These are phyloP conservation scores for Bostrychus sinensis DNA, from an alignment of 2,113 vertebrate genomes.

Conservation along the genomic window DNA sequence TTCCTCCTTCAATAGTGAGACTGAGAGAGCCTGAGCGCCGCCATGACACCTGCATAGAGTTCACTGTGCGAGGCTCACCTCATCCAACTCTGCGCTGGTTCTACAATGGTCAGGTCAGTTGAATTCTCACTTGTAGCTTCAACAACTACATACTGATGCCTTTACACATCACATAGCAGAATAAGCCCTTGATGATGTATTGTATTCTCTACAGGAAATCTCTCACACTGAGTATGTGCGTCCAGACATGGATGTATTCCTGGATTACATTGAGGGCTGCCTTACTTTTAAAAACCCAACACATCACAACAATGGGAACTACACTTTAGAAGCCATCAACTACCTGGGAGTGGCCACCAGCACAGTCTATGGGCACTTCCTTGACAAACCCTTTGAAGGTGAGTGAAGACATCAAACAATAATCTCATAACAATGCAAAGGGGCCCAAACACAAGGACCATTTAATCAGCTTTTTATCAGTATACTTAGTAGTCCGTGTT, in stretches of 20 bases:
- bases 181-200: background rate
- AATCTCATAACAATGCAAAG: background rate
- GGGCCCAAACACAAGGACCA: too few relatives aligned
- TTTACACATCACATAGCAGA: background rate
- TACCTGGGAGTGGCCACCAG: slow-evolving; percentile 85
- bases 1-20: slow-evolving; percentile 86
- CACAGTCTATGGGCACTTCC: slow-evolving; percentile 91
- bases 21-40: slow-evolving; percentile 88
- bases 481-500: too few relatives aligned
- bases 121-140: background rate
- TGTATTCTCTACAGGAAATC: slow-evolving; percentile 71
- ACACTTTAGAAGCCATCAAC: slow-evolving; percentile 91
- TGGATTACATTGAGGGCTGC: slow-evolving; percentile 90
- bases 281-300: slow-evolving; percentile 94
- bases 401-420: slow-evolving; percentile 8
- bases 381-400: slow-evolving; percentile 78
- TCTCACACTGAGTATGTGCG: slow-evolving; percentile 85
- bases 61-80: slow-evolving; percentile 90
- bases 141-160: background rate
- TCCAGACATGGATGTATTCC: slow-evolving; percentile 85
- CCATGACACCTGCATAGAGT: slow-evolving; percentile 93
- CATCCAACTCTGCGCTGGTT: slow-evolving; percentile 89
- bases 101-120: slow-evolving; percentile 75
- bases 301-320: slow-evolving; percentile 97
- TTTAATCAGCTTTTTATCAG: background rate